phyloP scores from a whole-genome alignment of 2,888 invertebrate genomes.

The Brassicogethes aeneus region DNA sequence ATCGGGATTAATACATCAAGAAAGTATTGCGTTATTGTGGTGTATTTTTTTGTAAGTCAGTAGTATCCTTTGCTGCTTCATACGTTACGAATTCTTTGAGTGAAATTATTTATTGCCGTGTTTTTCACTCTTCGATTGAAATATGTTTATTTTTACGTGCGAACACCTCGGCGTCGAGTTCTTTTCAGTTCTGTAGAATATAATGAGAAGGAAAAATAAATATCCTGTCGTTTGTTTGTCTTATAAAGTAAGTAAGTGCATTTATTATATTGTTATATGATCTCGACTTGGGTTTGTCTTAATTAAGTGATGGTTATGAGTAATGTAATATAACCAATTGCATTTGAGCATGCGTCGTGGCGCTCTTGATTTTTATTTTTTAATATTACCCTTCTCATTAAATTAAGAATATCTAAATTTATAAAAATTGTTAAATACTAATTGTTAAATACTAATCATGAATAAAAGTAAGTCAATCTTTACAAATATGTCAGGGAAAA shows the following conservation, averaged over 20 bases:
- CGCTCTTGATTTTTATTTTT: no score
- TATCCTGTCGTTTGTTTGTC: slow-evolving; percentile 31
- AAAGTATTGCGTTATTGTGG: slow-evolving; percentile 14
- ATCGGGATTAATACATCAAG: slow-evolving; percentile 28
- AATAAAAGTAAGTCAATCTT: no score
- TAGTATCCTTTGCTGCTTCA: no score
- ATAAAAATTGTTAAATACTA: no score
- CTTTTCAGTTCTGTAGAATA: slow-evolving; percentile 13
- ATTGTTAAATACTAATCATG: no score
- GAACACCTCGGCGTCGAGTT: neutral
- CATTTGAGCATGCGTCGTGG: no score
- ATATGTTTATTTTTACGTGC: slow-evolving; percentile 1
- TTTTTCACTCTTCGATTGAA: neutral
- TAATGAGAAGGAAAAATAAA: slow-evolving; percentile 29
- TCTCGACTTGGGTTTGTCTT: no score
- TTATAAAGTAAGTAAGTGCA: slow-evolving; percentile 35
- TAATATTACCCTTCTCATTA: no score
- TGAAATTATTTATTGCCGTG: slow-evolving; percentile 16
- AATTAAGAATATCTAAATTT: no score
- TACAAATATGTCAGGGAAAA: no score
- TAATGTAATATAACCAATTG: no score
- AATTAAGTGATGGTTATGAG: no score
- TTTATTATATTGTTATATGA: slow-evolving; percentile 5
- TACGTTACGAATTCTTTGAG: slow-evolving; percentile 22
- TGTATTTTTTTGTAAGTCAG: neutral